phyloP scores from a whole-genome alignment of 2,888 invertebrate genomes.

The Plemyria rubiginata region DNA sequence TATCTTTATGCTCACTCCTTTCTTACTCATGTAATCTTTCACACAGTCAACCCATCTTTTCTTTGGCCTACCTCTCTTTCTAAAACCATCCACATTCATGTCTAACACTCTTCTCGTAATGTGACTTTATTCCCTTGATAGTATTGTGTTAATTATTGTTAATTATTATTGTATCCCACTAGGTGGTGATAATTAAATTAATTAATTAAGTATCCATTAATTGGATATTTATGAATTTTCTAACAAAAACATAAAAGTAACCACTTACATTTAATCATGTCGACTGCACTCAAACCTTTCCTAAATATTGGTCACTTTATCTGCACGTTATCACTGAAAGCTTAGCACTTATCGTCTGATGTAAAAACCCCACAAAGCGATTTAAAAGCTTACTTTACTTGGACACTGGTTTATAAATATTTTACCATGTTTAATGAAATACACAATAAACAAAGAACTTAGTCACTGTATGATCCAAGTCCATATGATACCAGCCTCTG shows the following conservation, averaged over 20 bases:
- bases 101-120: too few species aligned
- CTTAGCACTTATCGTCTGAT: background rate
- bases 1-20: too few species aligned
- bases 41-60: too few species aligned
- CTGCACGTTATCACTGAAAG: constrained; percentile 10
- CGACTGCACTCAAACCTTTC: constrained; percentile 3
- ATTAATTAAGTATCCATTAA: too few species aligned
- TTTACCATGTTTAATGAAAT: background rate
- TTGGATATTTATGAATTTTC: background rate
- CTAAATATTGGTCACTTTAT: constrained; percentile 4
- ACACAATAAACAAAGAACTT: constrained; percentile 1
- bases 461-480: constrained; percentile 22
- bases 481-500: constrained; percentile 29
- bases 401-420: background rate
- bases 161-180: too few species aligned
- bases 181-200: too few species aligned
- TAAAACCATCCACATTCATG: too few species aligned
- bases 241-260: background rate
- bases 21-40: too few species aligned
- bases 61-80: too few species aligned
- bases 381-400: too few species aligned
- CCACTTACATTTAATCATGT: constrained; percentile 32
- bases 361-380: background rate
- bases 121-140: too few species aligned
- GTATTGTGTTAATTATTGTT: too few species aligned